Evolutionary conservation across 2,888 invertebrate genomes (phyloP), one percentile per base, ranked within the genome.

Genomic region (Harpalus rubripes): DNA sequence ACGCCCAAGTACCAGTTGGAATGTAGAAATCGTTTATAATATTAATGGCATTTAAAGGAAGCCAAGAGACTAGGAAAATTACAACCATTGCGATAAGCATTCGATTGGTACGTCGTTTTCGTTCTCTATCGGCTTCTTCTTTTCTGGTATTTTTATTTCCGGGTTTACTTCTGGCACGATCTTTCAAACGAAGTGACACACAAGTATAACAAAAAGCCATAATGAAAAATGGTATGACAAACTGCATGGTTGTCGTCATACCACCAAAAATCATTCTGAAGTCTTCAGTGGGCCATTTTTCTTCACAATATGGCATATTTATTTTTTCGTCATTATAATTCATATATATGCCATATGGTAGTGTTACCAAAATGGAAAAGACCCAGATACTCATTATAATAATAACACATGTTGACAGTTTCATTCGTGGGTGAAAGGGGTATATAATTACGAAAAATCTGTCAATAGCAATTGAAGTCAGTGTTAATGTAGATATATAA

Each of bases 61-160:
- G 91, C 98, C 99, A 99, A 44, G 98, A 99, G n/a, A 97, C 92
- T 0, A 98, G 97, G 90, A 99, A 99, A 81, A 99, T 97, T 10
- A 96, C 95, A 8, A 97, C 99, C 99, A 99, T 99, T 0, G 98
- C 96, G 86, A 99, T 98, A 85, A 99, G 92, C 99, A 99, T 99
- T 87, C 97, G 95, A 91, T 99, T 98, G 7, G 99, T 98, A 59
- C 98, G 93, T 82, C 96, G 94, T 89, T 98, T 98, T 84, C 98
- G 93, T 88, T 96, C 96, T 80, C 98, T 94, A 89, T 98, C 99
- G 15, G 95, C 94, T 89, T 98, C 98, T 90, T 98, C 98, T 89
- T 97, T 95, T 7, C 95, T 94, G n/a, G 96, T 95, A 83, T 96
- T 96, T 89, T 96, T 96, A 63, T 94, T 95, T 0, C 97, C 97